Percentiles rank a stretch among this genome's conserved stretches.
phyloP scores from a whole-genome alignment of 2,113 vertebrate genomes.

The Oncorhynchus nerka region DNA sequence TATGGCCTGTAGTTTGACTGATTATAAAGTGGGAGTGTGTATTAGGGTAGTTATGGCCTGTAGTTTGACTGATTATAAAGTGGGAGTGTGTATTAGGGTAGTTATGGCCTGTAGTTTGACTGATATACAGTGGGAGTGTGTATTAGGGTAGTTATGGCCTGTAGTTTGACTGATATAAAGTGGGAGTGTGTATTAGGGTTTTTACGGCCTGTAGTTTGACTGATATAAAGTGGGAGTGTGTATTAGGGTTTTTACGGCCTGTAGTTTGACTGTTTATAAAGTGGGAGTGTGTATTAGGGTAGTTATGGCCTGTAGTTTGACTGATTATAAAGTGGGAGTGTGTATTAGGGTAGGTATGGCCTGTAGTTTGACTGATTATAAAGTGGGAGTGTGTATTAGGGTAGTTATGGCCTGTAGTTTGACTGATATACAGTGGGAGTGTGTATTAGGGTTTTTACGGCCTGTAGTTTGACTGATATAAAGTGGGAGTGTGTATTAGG shows the following conservation, averaged over 20 bases:
- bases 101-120: constrained; percentile 86
- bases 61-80: constrained; percentile 83
- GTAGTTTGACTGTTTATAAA: constrained; percentile 85
- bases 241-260: constrained; percentile 68
- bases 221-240: not conserved
- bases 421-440: constrained; percentile 76
- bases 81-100: constrained; percentile 65
- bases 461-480: not conserved
- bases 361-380: not conserved
- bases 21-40: not conserved
- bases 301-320: not conserved
- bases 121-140: constrained; percentile 38
- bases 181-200: not conserved
- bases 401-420: constrained; percentile 83
- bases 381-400: not conserved
- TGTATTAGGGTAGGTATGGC: constrained; percentile 43
- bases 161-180: not conserved
- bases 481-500: constrained; percentile 53
- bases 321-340: not conserved
- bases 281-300: constrained; percentile 17
- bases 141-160: not conserved
- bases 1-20: not conserved
- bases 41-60: constrained; percentile 75
- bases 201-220: constrained; percentile 10
- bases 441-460: not conserved